These are phyloP conservation scores for Antidorcas marsupialis DNA, from an alignment of 2,113 vertebrate genomes.

Conservation along the genomic window DNA sequence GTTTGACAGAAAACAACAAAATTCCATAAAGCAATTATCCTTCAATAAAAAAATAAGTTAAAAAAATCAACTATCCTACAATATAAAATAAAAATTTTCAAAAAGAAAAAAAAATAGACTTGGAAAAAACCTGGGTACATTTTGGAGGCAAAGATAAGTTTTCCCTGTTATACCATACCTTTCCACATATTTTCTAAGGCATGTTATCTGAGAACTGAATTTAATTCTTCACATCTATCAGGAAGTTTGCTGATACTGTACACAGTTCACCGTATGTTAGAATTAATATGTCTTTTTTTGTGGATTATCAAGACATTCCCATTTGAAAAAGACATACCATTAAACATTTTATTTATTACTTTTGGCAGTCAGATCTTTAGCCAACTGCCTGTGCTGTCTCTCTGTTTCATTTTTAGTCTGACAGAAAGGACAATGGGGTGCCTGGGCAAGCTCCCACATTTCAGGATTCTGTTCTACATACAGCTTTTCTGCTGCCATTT, in stretches of 20 bases:
- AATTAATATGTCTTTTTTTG: slow-evolving; percentile 36
- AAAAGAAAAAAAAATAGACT: neutral
- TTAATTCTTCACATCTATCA: neutral
- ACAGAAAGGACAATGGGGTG: slow-evolving; percentile 37
- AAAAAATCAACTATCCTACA: neutral
- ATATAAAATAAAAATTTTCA: neutral
- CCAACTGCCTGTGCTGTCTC: slow-evolving; percentile 11
- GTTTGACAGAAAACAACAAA: neutral
- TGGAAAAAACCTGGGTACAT: neutral
- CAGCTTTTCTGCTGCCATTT: slow-evolving; percentile 50
- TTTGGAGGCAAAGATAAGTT: neutral
- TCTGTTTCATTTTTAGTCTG: slow-evolving; percentile 45
- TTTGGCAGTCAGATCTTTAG: slow-evolving; percentile 33
- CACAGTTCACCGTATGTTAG: neutral
- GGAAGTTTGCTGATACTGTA: neutral
- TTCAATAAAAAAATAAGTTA: neutral
- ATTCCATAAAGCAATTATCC: neutral
- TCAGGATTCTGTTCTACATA: neutral
- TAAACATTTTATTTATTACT: slow-evolving; percentile 49
- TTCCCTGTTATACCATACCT: neutral
- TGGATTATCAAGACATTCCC: neutral
- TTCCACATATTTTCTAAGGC: neutral
- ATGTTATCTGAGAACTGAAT: neutral
- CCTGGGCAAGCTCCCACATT: slow-evolving; percentile 38
- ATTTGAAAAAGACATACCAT: slow-evolving; percentile 60